Evolutionary conservation across 2,888 invertebrate species (phyloP).

Genomic region (Kryphioiulus occultus): DNA sequence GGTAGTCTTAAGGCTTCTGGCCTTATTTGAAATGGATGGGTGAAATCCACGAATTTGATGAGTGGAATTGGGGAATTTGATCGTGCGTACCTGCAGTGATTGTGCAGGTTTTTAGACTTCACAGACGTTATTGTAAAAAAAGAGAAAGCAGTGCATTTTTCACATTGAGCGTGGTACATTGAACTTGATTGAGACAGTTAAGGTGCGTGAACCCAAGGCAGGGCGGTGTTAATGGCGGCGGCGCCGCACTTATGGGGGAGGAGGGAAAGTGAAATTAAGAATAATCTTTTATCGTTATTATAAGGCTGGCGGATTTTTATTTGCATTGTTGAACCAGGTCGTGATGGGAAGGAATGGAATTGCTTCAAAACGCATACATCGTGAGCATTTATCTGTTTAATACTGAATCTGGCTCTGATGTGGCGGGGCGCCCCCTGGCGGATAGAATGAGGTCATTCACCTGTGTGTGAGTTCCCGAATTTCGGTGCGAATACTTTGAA

Average conservation of each 20-base stretch:
- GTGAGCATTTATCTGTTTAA: not conserved
- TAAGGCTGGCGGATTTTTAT: not conserved
- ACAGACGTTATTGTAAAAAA: not conserved
- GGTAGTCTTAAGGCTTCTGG: no score
- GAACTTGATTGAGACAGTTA: constrained; percentile 26
- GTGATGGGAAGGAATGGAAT: not conserved
- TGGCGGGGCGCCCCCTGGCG: not conserved
- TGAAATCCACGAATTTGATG: not conserved
- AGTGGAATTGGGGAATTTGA: not conserved
- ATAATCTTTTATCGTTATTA: constrained; percentile 2
- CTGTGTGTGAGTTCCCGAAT: not conserved
- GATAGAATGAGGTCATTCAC: constrained; percentile 17
- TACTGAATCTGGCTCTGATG: not conserved
- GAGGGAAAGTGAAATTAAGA: not conserved
- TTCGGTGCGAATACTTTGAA: not conserved
- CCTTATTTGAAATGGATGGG: no score
- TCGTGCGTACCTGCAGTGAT: no score
- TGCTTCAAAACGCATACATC: not conserved
- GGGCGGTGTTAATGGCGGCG: constrained; percentile 31
- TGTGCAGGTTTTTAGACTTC: not conserved
- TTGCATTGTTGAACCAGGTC: constrained; percentile 16
- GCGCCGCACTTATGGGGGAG: not conserved
- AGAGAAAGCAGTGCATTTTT: constrained; percentile 19
- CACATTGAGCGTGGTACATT: constrained; percentile 14
- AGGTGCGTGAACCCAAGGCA: constrained; percentile 3